Evolutionary conservation across 2,888 invertebrate genomes (phyloP).

Genomic region (Parnassius mnemosyne): DNA sequence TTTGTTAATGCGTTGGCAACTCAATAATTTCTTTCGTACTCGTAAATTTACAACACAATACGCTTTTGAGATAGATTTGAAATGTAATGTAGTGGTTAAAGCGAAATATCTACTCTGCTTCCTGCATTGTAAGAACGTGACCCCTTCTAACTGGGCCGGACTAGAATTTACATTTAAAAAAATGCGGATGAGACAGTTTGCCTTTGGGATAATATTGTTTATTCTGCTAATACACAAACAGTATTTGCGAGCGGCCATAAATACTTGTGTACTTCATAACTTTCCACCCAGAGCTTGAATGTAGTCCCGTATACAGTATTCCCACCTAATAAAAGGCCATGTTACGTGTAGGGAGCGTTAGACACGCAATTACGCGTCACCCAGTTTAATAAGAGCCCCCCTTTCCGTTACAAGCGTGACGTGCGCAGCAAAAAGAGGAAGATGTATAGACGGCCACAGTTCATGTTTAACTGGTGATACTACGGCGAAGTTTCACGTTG

Average conservation of each 20-base stretch:
- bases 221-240: constrained; percentile 22
- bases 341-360: constrained; percentile 76
- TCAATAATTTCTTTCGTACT: constrained; percentile 24
- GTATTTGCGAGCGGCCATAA: constrained; percentile 28
- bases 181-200: constrained; percentile 8
- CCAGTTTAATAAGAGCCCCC: constrained; percentile 60
- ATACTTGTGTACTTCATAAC: constrained; percentile 55
- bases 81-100: constrained; percentile 18
- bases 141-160: constrained; percentile 16
- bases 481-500: constrained; percentile 73
- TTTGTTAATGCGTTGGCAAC: constrained; percentile 26
- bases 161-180: constrained; percentile 23
- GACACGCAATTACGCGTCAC: constrained; percentile 71
- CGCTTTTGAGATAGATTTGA: constrained; percentile 23
- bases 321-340: constrained; percentile 78
- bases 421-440: constrained; percentile 46
- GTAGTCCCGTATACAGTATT: constrained; percentile 73
- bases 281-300: constrained; percentile 54
- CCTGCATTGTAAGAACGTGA: constrained; percentile 25
- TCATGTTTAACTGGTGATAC: constrained; percentile 58
- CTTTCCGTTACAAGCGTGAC: constrained; percentile 47
- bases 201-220: constrained; percentile 17
- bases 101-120: constrained; percentile 22
- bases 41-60: constrained; percentile 26
- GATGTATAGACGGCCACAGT: constrained; percentile 54